Base-by-base conservation (phyloP, 53 echinoderm and acorn worm species). In the Hippasteria phrygiana region DNA sequence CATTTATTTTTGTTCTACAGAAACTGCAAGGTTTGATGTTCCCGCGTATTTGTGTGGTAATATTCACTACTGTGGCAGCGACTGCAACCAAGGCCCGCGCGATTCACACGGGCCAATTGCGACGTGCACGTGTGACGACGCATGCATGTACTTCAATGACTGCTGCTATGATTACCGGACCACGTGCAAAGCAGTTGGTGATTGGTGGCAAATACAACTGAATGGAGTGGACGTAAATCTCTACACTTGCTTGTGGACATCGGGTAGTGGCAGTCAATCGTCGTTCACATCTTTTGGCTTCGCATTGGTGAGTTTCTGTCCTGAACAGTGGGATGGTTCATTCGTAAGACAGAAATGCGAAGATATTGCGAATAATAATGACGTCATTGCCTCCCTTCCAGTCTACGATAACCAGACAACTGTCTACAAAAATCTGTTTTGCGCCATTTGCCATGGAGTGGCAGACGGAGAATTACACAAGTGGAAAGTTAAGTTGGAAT, bases 351-450 rank as follows among this genome's bases (percentile, higher is more conserved):
- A 63, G 29, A 81, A 64, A 29, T 81, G 66, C 32, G 63, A 81
- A 64, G 8, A 37, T 7, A 42, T 47, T 1, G 33, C 72, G 1
- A 26, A 43, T 0, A 18, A 22, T 6, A 62, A 87, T 41, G 91
- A 95, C 77, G 88, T 93, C 69, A 87, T 95, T 45, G 71, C 80
- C 0, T 83, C 74, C 40, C 75, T 91, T 33, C 95, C 95, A 5
- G 93, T 95, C 20, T 87, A 74, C 64, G 93, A 91, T 88, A 14
- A 35, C 24, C 43, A 87, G 20, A 88, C 91, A 32, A 39, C 56
- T 48, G 71, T 70, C 4, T 95, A 80, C 56, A 91, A 84, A 51
- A 95, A 95, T 63, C 55, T 93, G 4, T 93, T 91, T 88, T 95
- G 95, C 70, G 93, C 95, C 0, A 63, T 87, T 10, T 95, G 95